Evolutionary conservation across 2,888 invertebrate species (phyloP).

Genomic region (Coenonympha glycerion): DNA sequence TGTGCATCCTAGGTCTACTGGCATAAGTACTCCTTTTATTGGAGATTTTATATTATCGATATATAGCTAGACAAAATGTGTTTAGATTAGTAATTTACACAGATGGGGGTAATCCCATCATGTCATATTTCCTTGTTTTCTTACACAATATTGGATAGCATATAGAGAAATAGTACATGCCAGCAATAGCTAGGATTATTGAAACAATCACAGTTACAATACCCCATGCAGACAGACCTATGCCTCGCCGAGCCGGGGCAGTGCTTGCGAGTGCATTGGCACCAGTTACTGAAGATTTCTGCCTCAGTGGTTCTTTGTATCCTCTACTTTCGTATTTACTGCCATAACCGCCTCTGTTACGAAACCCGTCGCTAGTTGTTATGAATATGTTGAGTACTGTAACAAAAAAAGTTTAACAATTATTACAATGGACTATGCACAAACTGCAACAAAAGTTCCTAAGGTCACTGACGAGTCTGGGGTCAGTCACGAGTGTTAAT

Average conservation of each 20-base stretch:
- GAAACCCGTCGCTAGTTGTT: conserved; percentile 18
- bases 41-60: too few relatives aligned
- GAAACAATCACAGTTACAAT: conserved; percentile 74
- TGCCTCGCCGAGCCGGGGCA: conserved; percentile 45
- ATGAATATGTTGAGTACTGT: conserved; percentile 19
- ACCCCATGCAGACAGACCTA: conserved; percentile 80
- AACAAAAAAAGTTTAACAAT: conserved; percentile 12
- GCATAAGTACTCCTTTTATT: too few relatives aligned
- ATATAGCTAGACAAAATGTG: too few relatives aligned
- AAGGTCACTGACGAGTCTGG: too few relatives aligned
- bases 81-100: conserved; percentile 36
- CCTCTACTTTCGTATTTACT: conserved; percentile 17
- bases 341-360: conserved; percentile 19
- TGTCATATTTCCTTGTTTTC: conserved; percentile 73
- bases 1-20: too few relatives aligned
- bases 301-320: conserved; percentile 37
- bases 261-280: conserved; percentile 34
- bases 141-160: conserved; percentile 80
- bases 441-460: too few relatives aligned
- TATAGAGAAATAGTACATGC: conserved; percentile 79
- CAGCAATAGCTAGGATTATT: conserved; percentile 68
- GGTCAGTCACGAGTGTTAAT: too few relatives aligned
- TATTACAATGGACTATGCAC: too few relatives aligned
- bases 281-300: conserved; percentile 20
- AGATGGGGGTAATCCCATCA: conserved; percentile 69